Evolutionary conservation across 2,888 invertebrate genomes (phyloP).

Genomic region (Nebria brevicollis): DNA sequence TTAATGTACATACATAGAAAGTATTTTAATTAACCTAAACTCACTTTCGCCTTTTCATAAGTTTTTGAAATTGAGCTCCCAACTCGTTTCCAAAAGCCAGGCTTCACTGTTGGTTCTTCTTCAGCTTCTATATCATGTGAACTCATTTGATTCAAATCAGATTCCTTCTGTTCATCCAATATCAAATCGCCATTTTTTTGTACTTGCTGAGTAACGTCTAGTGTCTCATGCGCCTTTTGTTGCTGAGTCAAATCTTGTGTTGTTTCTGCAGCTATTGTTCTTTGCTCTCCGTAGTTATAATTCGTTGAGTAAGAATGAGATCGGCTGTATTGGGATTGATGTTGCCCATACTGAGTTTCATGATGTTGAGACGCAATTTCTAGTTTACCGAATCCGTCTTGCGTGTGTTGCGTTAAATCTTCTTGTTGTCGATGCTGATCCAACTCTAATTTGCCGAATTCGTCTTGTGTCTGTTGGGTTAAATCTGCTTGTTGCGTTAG

Average conservation of each 20-base stretch:
- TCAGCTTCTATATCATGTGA: conserved; percentile 48
- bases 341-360: conserved; percentile 7
- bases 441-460: conserved; percentile 23
- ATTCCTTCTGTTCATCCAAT: conserved; percentile 47
- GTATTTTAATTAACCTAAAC: neutral
- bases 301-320: conserved; percentile 9
- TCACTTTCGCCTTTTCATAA: conserved; percentile 65
- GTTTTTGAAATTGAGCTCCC: conserved; percentile 65
- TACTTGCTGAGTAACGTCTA: conserved; percentile 49
- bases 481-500: conserved; percentile 49
- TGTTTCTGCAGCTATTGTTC: conserved; percentile 24
- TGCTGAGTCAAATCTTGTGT: conserved; percentile 39
- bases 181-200: conserved; percentile 28
- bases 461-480: conserved; percentile 41
- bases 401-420: conserved; percentile 54
- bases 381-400: conserved; percentile 48
- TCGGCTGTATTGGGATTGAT: neutral
- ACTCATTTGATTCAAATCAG: conserved; percentile 47
- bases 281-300: neutral
- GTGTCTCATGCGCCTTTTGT: conserved; percentile 47
- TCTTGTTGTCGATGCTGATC: conserved; percentile 53
- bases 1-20: too few species aligned
- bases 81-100: conserved; percentile 69
- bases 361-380: conserved; percentile 22
- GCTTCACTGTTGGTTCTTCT: conserved; percentile 57